phyloP scores from a whole-genome alignment of 2,113 vertebrate genomes.

The Poeciliopsis occidentalis region DNA sequence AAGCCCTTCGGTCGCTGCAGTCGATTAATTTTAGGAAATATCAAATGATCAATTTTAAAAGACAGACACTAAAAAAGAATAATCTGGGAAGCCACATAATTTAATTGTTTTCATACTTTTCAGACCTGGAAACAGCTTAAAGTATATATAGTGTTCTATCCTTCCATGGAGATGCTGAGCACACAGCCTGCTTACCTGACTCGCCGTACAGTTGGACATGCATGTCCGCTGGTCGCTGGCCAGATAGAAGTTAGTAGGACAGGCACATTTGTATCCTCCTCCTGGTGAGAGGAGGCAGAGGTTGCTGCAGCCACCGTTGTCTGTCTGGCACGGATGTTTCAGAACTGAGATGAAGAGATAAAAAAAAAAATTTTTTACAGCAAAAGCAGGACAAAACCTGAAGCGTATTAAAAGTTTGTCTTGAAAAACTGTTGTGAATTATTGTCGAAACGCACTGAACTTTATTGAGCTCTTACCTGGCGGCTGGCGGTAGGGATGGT shows the following conservation, averaged over 20 bases:
- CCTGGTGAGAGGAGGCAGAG: conserved; percentile 93
- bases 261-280: conserved; percentile 91
- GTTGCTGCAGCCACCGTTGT: conserved; percentile 95
- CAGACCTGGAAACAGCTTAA: neutral
- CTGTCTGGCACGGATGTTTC: conserved; percentile 89
- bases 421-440: neutral
- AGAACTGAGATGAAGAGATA: conserved; percentile 79
- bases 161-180: neutral
- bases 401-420: neutral
- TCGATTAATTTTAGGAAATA: no score
- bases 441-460: neutral
- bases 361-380: no score
- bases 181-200: conserved; percentile 83
- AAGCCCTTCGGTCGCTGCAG: no score
- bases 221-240: conserved; percentile 89
- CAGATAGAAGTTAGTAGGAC: conserved; percentile 98
- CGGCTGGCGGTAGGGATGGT: conserved; percentile 91
- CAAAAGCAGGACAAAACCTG: neutral
- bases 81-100: neutral
- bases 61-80: neutral
- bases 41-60: no score
- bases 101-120: neutral
- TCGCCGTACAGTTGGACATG: conserved; percentile 97
- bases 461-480: conserved; percentile 56
- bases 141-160: neutral